Conservation (phyloP, 2,797 vertebrate species). For the Avahi laniger region DNA sequence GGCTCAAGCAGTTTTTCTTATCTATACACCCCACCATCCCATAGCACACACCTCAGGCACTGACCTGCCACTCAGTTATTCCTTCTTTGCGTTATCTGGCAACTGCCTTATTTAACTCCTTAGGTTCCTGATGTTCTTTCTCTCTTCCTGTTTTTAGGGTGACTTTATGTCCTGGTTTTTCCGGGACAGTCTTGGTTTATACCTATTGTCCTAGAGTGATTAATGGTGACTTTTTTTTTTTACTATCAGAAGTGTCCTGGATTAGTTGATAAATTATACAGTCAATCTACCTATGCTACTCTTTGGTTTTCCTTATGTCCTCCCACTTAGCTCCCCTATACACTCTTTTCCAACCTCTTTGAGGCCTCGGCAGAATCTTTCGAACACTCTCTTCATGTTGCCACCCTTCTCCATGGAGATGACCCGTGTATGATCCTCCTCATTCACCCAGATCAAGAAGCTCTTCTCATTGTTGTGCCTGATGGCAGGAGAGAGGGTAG, state of each 20-base stretch:
- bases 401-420: conserved; percentile 99
- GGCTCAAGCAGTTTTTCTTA: neutral
- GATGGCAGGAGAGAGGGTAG: neutral
- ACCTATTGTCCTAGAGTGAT: neutral
- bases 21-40: neutral
- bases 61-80: neutral
- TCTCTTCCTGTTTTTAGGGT: neutral
- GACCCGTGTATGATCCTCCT: conserved; percentile 97
- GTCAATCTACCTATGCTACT: neutral
- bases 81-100: neutral
- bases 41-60: neutral
- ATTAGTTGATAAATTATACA: neutral
- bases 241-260: neutral
- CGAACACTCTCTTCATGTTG: conserved; percentile 99
- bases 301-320: conserved; percentile 34
- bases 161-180: conserved; percentile 16
- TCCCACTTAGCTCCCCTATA: conserved; percentile 26
- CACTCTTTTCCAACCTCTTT: conserved; percentile 89
- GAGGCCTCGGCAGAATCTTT: conserved; percentile 95
- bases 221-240: neutral
- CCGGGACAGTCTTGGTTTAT: conserved; percentile 12
- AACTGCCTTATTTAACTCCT: conserved; percentile 15
- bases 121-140: neutral
- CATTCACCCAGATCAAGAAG: conserved; percentile 97
- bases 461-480: conserved; percentile 99